Evolutionary conservation across 2,113 vertebrate species (phyloP).

Genomic region (Acrocephalus kingi): DNA sequence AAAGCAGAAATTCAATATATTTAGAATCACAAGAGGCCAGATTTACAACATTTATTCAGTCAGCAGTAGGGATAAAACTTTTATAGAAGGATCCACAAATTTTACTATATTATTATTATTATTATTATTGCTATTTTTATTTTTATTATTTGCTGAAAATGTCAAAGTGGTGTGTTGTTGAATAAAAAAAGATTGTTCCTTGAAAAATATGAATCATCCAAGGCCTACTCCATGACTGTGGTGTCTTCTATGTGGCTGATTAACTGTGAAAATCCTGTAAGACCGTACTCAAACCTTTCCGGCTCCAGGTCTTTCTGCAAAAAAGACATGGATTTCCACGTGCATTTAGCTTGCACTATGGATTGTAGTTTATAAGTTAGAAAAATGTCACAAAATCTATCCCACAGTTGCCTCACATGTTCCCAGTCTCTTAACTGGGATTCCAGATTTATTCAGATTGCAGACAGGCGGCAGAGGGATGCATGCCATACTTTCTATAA

Average conservation of each 20-base stretch:
- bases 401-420: background rate
- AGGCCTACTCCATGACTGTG: background rate
- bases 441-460: background rate
- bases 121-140: background rate
- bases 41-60: background rate
- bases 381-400: background rate
- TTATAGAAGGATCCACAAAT: background rate
- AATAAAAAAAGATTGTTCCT: background rate
- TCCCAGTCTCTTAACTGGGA: background rate
- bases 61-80: background rate
- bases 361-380: background rate
- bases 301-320: background rate
- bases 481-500: background rate
- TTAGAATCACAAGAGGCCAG: background rate
- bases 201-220: background rate
- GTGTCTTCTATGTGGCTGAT: background rate
- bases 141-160: background rate
- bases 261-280: background rate
- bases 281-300: background rate
- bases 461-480: background rate
- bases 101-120: background rate
- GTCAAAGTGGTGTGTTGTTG: background rate
- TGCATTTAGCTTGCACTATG: background rate
- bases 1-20: background rate
- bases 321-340: rapidly evolving